phyloP scores from a whole-genome alignment of 1,140 invertebrate genomes.

The Solenopsis fugax region DNA sequence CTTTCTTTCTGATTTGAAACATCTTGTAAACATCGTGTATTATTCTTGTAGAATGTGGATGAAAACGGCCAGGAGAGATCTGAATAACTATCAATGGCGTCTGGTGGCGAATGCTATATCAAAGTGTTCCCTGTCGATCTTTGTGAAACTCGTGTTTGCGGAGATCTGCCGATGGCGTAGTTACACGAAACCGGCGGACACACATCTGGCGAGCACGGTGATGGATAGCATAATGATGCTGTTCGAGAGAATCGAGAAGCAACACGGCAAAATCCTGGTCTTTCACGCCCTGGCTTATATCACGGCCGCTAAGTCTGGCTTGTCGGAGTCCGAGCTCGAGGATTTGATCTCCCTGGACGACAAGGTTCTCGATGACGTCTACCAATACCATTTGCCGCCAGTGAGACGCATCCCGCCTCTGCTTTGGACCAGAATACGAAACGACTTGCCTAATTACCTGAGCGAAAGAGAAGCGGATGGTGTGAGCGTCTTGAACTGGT shows the following conservation, averaged over 20 bases:
- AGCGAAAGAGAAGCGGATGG: slow-evolving; percentile 98
- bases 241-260: slow-evolving; percentile 97
- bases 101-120: slow-evolving; percentile 97
- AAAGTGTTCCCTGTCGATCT: slow-evolving; percentile 98
- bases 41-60: slow-evolving; percentile 93
- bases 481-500: slow-evolving; percentile 99
- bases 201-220: slow-evolving; percentile 96
- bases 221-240: slow-evolving; percentile 99
- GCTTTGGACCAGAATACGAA: slow-evolving; percentile 97
- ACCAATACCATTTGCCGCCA: slow-evolving; percentile 99
- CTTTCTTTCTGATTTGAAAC: neutral
- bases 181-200: slow-evolving; percentile 97
- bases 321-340: slow-evolving; percentile 97
- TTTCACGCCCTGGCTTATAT: slow-evolving; percentile 98
- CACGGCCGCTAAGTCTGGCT: slow-evolving; percentile 96
- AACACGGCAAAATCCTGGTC: slow-evolving; percentile 96
- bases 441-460: slow-evolving; percentile 98
- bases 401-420: slow-evolving; percentile 97
- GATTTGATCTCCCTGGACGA: slow-evolving; percentile 98
- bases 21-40: neutral
- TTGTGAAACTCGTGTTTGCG: slow-evolving; percentile 98
- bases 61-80: slow-evolving; percentile 94
- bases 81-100: slow-evolving; percentile 97
- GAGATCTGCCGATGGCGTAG: slow-evolving; percentile 99
- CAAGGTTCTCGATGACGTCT: slow-evolving; percentile 98